Evolutionary conservation across 2,113 vertebrate species (phyloP).

Genomic region (Callorhinus ursinus): DNA sequence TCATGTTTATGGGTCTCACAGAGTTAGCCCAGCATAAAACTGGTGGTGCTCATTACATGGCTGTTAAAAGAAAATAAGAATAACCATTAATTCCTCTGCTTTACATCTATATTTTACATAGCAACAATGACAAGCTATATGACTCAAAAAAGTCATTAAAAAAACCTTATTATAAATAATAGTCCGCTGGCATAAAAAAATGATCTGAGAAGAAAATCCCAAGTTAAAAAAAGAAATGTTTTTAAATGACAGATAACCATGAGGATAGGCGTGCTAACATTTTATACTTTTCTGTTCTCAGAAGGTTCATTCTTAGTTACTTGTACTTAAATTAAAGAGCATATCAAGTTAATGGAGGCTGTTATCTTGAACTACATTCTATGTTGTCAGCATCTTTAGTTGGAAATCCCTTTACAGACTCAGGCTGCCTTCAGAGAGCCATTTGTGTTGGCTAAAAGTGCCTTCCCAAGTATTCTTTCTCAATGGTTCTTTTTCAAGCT

Average conservation of each 20-base stretch:
- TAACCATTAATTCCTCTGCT: neutral
- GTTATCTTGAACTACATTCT: constrained; percentile 30
- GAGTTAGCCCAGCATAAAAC: neutral
- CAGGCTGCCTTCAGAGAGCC: constrained; percentile 3
- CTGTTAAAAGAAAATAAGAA: neutral
- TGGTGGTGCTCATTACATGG: neutral
- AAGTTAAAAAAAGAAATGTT: neutral
- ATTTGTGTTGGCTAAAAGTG: neutral
- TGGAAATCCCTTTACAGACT: neutral
- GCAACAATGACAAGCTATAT: neutral
- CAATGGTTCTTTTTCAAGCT: constrained; percentile 55
- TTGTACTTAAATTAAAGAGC: constrained; percentile 66
- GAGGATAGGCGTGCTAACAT: neutral
- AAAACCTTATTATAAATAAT: neutral
- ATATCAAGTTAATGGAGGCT: constrained; percentile 58
- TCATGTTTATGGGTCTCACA: neutral
- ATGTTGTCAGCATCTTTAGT: constrained; percentile 29
- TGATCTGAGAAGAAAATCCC: neutral
- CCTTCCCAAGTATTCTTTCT: constrained; percentile 37
- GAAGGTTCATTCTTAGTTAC: constrained; percentile 49
- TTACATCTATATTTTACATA: neutral
- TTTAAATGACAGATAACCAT: neutral
- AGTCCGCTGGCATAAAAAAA: neutral
- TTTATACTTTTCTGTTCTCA: constrained; percentile 47
- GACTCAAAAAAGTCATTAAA: neutral